Evolutionary conservation across 2,113 vertebrate genomes (phyloP).

Genomic region (Zingel zingel): DNA sequence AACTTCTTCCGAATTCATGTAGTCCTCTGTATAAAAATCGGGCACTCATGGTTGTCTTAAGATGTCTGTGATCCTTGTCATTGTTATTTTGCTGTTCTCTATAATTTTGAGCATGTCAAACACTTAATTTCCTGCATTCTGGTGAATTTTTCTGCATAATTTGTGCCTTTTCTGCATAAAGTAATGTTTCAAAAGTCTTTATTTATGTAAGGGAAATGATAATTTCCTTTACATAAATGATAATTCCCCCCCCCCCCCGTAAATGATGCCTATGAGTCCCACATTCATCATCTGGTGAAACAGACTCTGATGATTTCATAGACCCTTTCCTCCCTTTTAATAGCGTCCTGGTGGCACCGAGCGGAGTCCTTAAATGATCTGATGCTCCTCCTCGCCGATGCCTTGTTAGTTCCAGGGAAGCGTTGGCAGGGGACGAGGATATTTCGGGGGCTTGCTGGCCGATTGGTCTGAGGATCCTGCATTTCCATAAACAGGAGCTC

Average conservation of each 20-base stretch:
- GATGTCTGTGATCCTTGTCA: neutral
- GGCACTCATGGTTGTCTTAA: neutral
- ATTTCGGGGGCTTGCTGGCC: constrained; percentile 77
- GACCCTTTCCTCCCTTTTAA: constrained; percentile 55
- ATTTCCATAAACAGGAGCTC: constrained; percentile 81
- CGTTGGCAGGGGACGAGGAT: constrained; percentile 56
- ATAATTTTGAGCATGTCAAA: no score
- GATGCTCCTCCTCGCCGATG: constrained; percentile 63
- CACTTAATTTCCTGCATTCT: no score
- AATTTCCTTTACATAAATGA: no score
- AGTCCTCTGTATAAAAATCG: neutral
- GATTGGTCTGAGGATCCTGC: constrained; percentile 77
- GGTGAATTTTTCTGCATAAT: no score
- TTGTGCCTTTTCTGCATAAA: no score
- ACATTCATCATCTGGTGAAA: constrained; percentile 7
- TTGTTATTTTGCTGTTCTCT: neutral
- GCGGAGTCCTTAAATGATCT: constrained; percentile 48
- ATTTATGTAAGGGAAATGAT: no score
- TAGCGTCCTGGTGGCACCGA: constrained; percentile 17
- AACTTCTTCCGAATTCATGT: neutral
- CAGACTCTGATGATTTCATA: constrained; percentile 39
- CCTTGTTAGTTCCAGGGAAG: constrained; percentile 29
- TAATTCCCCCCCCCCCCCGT: no score
- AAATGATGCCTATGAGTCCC: no score
- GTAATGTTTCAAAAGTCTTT: no score